phyloP scores from a whole-genome alignment of 1,140 invertebrate species.

The Antheraea mylitta region DNA sequence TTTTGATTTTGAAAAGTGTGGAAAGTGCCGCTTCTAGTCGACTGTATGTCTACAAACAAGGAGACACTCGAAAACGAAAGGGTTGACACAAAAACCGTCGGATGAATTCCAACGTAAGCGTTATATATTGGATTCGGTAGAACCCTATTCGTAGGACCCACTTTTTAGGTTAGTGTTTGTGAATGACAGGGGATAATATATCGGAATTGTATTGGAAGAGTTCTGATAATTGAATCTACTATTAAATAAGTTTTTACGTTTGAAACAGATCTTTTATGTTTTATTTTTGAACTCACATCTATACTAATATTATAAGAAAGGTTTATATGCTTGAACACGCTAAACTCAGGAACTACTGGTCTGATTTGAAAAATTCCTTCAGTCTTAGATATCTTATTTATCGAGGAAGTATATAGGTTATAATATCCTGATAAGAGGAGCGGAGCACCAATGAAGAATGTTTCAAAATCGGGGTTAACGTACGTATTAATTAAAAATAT shows the following conservation, averaged over 20 bases:
- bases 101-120: slow-evolving; percentile 38
- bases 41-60: slow-evolving; percentile 9
- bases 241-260: neutral
- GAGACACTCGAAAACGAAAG: slow-evolving; percentile 20
- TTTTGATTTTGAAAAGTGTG: too few species aligned
- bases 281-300: too few species aligned
- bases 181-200: slow-evolving; percentile 18
- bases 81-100: slow-evolving; percentile 32
- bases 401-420: too few species aligned
- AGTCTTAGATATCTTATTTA: too few species aligned
- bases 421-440: too few species aligned
- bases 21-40: neutral
- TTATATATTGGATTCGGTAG: slow-evolving; percentile 7
- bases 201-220: slow-evolving; percentile 18
- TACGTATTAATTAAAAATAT: too few species aligned
- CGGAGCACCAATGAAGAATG: too few species aligned
- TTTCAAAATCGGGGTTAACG: too few species aligned
- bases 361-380: too few species aligned
- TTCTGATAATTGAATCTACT: neutral
- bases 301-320: too few species aligned
- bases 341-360: too few species aligned
- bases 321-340: too few species aligned
- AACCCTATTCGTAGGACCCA: slow-evolving; percentile 8
- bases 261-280: neutral
- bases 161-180: slow-evolving; percentile 15